Conservation (phyloP, 2,888 invertebrate species). For the Noctua janthina region DNA sequence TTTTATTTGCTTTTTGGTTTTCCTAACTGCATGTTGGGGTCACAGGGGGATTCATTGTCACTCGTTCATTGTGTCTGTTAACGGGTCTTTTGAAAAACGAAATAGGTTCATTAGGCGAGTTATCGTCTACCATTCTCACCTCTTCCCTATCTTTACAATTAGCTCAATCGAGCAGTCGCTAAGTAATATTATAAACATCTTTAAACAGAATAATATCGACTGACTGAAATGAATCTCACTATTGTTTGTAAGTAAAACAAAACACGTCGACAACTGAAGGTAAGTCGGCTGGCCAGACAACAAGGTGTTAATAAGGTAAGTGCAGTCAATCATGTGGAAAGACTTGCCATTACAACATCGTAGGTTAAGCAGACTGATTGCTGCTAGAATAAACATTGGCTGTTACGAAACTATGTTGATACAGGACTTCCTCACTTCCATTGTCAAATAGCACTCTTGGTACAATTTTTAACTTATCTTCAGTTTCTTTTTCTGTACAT, state of each 20-base stretch:
- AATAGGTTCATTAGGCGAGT: conserved; percentile 8
- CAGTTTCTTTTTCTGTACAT: background rate
- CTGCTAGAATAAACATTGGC: conserved; percentile 36
- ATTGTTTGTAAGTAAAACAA: conserved; percentile 54
- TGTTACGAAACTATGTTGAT: conserved; percentile 41
- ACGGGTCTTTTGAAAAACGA: conserved; percentile 35
- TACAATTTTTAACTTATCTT: background rate
- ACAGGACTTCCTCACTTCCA: conserved; percentile 21
- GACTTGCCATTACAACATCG: conserved; percentile 46
- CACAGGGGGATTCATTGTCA: conserved; percentile 45
- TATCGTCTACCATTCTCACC: conserved; percentile 16
- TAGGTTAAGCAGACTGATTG: conserved; percentile 4
- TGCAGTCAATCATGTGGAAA: conserved; percentile 46
- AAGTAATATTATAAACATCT: conserved; percentile 19
- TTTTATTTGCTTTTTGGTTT: conserved; percentile 45
- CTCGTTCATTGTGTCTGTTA: conserved; percentile 33
- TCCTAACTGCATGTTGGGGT: conserved; percentile 55
- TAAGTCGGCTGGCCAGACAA: conserved; percentile 43
- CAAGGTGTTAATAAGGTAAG: conserved; percentile 52
- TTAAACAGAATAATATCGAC: conserved; percentile 39
- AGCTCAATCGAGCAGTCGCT: background rate
- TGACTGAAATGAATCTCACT: conserved; percentile 59
- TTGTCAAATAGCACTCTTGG: background rate
- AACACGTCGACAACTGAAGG: conserved; percentile 36
- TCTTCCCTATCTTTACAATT: conserved; percentile 1